Evolutionary conservation across 2,797 vertebrate species (phyloP), one percentile per base, ranked within the genome.

Genomic region (Coregonus sp.): DNA sequence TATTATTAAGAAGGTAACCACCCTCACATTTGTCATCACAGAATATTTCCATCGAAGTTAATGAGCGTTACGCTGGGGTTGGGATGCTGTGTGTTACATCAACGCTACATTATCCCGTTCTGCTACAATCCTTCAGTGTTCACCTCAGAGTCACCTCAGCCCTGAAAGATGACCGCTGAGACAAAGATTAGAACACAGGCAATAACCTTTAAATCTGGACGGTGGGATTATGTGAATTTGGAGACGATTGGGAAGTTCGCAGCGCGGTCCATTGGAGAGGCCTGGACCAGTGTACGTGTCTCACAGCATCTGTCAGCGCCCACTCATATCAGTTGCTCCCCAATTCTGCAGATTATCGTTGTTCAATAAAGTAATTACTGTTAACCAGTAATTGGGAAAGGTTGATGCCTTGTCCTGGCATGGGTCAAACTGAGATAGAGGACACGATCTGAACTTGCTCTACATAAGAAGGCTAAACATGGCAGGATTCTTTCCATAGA

Each of bases 191-290:
- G 80, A 86, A 88, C 87, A 88, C 88, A 89, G 91, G 83, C 89
- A 89, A 90, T 92, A 90, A 91, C 88, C 88, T 88, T 80, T 88
- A 92, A 94, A 93, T 93, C 91, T 89, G 79, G 2, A 75, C 51
- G 72, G 74, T 74, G 74, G 87, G 92, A 91, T 94, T 93, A 94
- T 86, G 90, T 93, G 93, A 92, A 93, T 91, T 86, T 88, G 84
- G 92, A 94, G 92, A 92, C 81, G 86, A 88, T 87, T 83, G 89
- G 89, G 88, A 91, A 91, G 89, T 90, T 78, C 81, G 86, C 87
- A 31, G 85, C 9, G 9, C 9, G 33, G n/a, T 25, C 40, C 50
- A 7, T 7, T 11, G 63, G 9, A 11, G 25, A 78, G 84, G 81
- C 84, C 81, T 11, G 73, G 72, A 47, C 9, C 59, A 51, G 86